A percentile compares a stretch with the other conserved stretches of the same genome.
phyloP scores from a whole-genome alignment of 2,113 vertebrate genomes.

The Sturnira hondurensis region DNA sequence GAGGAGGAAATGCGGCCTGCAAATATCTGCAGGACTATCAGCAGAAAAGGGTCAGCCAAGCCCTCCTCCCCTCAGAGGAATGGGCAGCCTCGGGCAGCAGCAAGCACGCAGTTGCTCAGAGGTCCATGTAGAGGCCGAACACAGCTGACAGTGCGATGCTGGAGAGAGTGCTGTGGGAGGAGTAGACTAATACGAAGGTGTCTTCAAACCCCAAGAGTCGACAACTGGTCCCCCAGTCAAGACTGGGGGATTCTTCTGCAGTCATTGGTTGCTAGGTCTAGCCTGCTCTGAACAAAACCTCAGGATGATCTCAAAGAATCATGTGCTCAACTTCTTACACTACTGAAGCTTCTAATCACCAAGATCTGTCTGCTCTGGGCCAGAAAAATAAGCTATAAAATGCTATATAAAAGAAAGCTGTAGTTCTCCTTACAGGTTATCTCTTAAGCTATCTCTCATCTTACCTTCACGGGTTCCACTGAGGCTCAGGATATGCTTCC shows the following conservation, averaged over 20 bases:
- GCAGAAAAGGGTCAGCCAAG: neutral
- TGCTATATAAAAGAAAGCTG: neutral
- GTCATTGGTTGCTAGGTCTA: neutral
- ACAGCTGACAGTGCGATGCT: neutral
- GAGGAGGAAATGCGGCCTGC: neutral
- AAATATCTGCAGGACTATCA: neutral
- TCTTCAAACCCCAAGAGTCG: neutral
- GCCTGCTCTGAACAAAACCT: neutral
- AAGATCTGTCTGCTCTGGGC: neutral
- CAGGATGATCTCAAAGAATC: neutral
- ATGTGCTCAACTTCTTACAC: neutral
- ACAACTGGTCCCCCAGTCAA: neutral
- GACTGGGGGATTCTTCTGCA: neutral
- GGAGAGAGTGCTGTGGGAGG: rapidly evolving
- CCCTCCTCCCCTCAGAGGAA: neutral
- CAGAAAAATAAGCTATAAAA: neutral
- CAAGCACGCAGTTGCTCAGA: no score
- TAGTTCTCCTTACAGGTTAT: neutral
- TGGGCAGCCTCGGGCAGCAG: neutral
- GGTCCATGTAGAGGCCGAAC: neutral
- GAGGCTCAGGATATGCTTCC: neutral
- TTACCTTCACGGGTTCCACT: neutral
- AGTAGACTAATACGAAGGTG: neutral
- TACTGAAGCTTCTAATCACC: neutral
- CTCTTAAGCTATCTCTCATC: neutral